Evolutionary conservation across 2,888 invertebrate species (phyloP).

Genomic region (Agriopis aurantiaria): DNA sequence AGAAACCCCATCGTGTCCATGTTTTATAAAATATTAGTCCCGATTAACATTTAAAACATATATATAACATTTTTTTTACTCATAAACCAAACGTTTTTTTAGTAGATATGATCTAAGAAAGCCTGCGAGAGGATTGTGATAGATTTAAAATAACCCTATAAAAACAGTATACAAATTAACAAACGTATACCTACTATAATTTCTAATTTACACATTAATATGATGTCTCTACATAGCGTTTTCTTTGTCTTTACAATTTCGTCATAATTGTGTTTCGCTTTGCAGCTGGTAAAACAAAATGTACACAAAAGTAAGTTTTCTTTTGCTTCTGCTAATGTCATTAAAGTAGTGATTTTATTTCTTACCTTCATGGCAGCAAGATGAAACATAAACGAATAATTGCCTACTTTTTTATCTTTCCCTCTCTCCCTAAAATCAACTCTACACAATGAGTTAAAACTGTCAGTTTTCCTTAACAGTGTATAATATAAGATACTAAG

Average conservation of each 20-base stretch:
- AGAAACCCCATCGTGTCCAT: too few relatives aligned
- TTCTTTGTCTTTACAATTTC: background rate
- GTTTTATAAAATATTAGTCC: too few relatives aligned
- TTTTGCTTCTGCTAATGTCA: background rate
- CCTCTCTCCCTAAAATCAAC: background rate
- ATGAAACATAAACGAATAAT: background rate
- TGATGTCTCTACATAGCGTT: background rate
- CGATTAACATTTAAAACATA: too few relatives aligned
- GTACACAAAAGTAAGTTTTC: background rate
- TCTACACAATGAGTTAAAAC: background rate
- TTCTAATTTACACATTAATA: background rate
- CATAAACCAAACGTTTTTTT: too few relatives aligned
- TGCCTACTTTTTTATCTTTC: background rate
- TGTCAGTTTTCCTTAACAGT: background rate
- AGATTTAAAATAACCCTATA: too few relatives aligned
- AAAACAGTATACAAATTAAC: too few relatives aligned
- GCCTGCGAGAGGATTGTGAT: too few relatives aligned
- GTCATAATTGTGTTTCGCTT: background rate
- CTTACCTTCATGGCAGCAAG: background rate
- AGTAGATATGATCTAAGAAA: too few relatives aligned
- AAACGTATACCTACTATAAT: too few relatives aligned
- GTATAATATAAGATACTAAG: too few relatives aligned
- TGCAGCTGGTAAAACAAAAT: constrained; percentile 13
- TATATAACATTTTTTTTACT: too few relatives aligned
- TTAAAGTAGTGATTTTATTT: background rate